Conservation (phyloP, 2,113 vertebrate genomes). For the Nerophis lumbriciformis region DNA sequence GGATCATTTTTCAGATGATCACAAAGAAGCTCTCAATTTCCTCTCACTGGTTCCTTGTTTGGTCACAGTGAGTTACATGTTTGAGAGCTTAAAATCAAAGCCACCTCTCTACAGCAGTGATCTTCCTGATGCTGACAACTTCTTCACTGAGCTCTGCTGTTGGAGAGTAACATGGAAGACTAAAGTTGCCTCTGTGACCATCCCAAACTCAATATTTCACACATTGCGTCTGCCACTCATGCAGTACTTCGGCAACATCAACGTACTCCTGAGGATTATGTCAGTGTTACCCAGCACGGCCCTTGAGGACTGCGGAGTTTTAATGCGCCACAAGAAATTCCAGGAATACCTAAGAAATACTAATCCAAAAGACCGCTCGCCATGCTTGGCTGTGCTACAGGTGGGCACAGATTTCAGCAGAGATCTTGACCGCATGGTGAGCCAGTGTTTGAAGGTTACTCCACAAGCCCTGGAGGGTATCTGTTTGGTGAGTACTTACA, state of each 20-base stretch:
- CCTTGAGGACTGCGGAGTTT: slow-evolving; percentile 82
- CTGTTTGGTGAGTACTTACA: slow-evolving; percentile 64
- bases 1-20: slow-evolving; percentile 93
- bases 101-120: slow-evolving; percentile 87
- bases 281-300: slow-evolving; percentile 87
- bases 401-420: slow-evolving; percentile 71
- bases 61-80: slow-evolving; percentile 83
- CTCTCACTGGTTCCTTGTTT: slow-evolving; percentile 88
- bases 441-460: slow-evolving; percentile 73
- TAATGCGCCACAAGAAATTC: slow-evolving; percentile 79
- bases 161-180: slow-evolving; percentile 99
- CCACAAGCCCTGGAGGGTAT: slow-evolving; percentile 74
- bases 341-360: slow-evolving; percentile 84
- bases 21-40: slow-evolving; percentile 91
- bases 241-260: slow-evolving; percentile 93
- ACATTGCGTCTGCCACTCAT: slow-evolving; percentile 87
- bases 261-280: slow-evolving; percentile 83
- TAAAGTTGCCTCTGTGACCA: slow-evolving; percentile 87
- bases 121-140: slow-evolving; percentile 88
- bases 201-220: slow-evolving; percentile 87
- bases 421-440: slow-evolving; percentile 76
- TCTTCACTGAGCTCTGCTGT: slow-evolving; percentile 91
- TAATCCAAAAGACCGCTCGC: slow-evolving; percentile 75
- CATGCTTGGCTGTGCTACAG: slow-evolving; percentile 82
- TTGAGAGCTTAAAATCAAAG: slow-evolving; percentile 85